Evolutionary conservation across 1,140 invertebrate species (phyloP), one percentile per base, ranked within the genome.

Genomic region (Lucilia cuprina): DNA sequence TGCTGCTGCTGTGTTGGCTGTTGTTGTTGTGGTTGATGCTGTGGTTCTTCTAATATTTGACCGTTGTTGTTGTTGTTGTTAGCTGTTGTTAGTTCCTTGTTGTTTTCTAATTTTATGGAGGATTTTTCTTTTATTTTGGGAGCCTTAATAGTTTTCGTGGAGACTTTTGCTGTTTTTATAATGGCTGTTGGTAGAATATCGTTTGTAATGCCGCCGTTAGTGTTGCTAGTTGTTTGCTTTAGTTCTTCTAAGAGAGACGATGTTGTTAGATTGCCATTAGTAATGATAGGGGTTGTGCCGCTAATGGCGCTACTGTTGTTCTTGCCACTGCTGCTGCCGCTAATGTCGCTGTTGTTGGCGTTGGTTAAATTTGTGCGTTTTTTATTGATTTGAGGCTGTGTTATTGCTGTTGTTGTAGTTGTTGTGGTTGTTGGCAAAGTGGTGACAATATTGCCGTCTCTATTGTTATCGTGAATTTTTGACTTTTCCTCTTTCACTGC

Each of bases 121-220:
- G 82, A 34, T 83, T 25, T 19, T 70, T 70, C 47, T 82, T 30
- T 60, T 21, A 74, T 21, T 70, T 70, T 21, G 80, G 82, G 4
- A 60, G 82, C 5, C 19, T 49, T 21, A 50, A 34, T 78, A 0
- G 55, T 70, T 83, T 30, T 65, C 35, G 13, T 30, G 1, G 55
- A 8, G 4, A 12, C 14, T 7, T 34, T 34, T 14, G 14, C 13
- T 83, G 19, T 74, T 30, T 49, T 82, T n/a, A 49, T 30, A 13
- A 25, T 10, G 25, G 21, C 34, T 17, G 74, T 21, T 85, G 41
- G 70, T 82, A 41, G 5, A 3, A 41, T 7, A 41, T 41, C 41
- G 41, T 7, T 41, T 2, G 86, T 86, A 84, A 78, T 86, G 74
- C 83, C 82, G 55, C 87, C 87, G 82, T 88, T 88, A 78, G 75